phyloP scores from a whole-genome alignment of 2,888 invertebrate genomes.

The Melitaea athalia region DNA sequence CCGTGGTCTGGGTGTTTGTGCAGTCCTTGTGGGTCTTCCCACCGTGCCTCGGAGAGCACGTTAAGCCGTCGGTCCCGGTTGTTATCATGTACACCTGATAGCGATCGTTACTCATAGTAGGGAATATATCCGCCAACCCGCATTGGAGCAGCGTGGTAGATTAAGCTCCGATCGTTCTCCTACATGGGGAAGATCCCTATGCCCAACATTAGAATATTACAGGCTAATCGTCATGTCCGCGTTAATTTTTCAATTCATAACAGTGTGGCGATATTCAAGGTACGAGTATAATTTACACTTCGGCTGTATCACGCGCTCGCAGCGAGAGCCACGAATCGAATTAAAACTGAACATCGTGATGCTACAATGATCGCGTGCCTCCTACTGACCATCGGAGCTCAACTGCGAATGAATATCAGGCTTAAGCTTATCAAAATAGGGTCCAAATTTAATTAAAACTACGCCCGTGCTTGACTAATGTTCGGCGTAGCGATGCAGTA shows the following conservation, averaged over 20 bases:
- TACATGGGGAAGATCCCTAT: no score
- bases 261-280: background rate
- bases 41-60: no score
- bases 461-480: conserved; percentile 2
- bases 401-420: background rate
- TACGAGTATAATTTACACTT: background rate
- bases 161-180: no score
- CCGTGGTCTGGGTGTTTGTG: no score
- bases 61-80: no score
- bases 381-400: conserved; percentile 2
- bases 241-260: background rate
- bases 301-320: background rate
- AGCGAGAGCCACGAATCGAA: background rate
- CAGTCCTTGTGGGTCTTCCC: no score
- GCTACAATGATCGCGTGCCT: conserved; percentile 10
- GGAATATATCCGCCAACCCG: no score
- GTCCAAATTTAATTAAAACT: background rate
- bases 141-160: no score
- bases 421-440: background rate
- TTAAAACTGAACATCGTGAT: conserved; percentile 10
- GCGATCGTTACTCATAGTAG: no score
- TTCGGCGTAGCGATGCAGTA: conserved; percentile 10
- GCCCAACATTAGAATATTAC: no score
- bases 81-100: no score
- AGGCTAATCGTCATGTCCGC: background rate